These are phyloP conservation scores for Myotis findleyi DNA, from an alignment of 2,797 vertebrate species.

Conservation along the genomic window DNA sequence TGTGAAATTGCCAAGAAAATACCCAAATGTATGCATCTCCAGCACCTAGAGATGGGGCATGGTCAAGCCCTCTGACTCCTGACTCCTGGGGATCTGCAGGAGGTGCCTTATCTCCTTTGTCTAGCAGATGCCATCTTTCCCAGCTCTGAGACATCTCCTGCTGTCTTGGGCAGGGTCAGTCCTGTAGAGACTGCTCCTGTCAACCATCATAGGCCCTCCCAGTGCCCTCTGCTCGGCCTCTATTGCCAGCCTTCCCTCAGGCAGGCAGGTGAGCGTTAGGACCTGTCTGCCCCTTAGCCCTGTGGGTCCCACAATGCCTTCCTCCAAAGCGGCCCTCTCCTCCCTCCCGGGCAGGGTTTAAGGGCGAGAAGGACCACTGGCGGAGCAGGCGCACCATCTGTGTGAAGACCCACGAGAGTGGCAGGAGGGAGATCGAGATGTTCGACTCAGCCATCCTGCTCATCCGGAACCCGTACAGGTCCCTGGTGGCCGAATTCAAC, in stretches of 20 bases:
- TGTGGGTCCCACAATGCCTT: not conserved
- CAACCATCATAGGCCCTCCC: not conserved
- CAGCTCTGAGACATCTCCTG: not conserved
- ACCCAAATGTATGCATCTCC: not conserved
- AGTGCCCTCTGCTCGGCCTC: not conserved
- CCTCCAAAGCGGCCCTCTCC: not conserved
- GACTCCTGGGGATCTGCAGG: not conserved
- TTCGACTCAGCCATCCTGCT: conserved; percentile 96
- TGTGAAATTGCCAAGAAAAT: not conserved
- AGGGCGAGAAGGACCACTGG: conserved; percentile 99
- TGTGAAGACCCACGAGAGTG: conserved; percentile 98
- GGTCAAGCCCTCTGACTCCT: not conserved
- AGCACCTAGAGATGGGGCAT: not conserved
- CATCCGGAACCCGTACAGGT: conserved; percentile 96
- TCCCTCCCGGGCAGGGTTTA: conserved; percentile 91
- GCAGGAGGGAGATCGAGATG: conserved; percentile 96
- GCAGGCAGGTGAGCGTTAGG: not conserved
- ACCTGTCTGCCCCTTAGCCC: not conserved
- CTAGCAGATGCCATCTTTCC: not conserved
- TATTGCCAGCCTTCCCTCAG: not conserved
- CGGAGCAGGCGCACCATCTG: conserved; percentile 96
- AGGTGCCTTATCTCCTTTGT: not conserved
- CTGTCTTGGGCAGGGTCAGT: not conserved
- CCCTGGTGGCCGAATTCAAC: conserved; percentile 97
- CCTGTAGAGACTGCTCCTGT: not conserved